Evolutionary conservation across 2,113 vertebrate species (phyloP), one percentile per base, ranked within the genome.

Genomic region (Sinosuthora webbiana): DNA sequence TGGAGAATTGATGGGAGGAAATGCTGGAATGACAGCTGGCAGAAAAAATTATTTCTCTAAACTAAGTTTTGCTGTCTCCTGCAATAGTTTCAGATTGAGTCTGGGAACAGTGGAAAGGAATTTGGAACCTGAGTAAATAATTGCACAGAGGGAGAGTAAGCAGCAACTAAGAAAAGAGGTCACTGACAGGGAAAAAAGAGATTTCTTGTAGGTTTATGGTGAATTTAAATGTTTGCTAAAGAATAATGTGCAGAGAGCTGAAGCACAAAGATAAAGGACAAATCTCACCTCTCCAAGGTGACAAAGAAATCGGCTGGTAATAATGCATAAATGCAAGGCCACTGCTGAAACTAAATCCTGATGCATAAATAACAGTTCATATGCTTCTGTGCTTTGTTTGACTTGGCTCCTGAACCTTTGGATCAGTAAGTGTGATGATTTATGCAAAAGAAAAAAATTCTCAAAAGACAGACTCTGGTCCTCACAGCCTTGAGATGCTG

Each of bases 151-250:
- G 30, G 23, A 53, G 49, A 70, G 47, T 42, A 67, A 95, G 35
- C 11, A 3, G 39, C 42, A 88, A 39, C 63, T 74, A 62, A 93
- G 59, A 44, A 79, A 89, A 94, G 42, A 57, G 28, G 10, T 55
- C 44, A 27, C 77, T 75, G 39, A 15, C 4, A 57, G 50, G 19
- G 4, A 44, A 64, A 78, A 62, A 57, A 49, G 0, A 22, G 0
- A 22, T 33, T 70, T 83, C 41, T 60, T 89, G 45, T 70, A 73
- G 63, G 83, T 83, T 94, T 91, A 80, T 55, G 37, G 13, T 47
- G 87, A 95, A 87, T 95, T 91, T 92, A 63, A 97, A 81, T 90
- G 57, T 95, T 94, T 94, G 59, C 68, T 50, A 47, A 94, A 91
- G 82, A 97, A 52, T 80, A 90, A 80, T 9, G 10, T 52, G 24